Evolutionary conservation across 2,113 vertebrate species (phyloP), one percentile per base, ranked within the genome.

Genomic region (Macroglossus sobrinus): DNA sequence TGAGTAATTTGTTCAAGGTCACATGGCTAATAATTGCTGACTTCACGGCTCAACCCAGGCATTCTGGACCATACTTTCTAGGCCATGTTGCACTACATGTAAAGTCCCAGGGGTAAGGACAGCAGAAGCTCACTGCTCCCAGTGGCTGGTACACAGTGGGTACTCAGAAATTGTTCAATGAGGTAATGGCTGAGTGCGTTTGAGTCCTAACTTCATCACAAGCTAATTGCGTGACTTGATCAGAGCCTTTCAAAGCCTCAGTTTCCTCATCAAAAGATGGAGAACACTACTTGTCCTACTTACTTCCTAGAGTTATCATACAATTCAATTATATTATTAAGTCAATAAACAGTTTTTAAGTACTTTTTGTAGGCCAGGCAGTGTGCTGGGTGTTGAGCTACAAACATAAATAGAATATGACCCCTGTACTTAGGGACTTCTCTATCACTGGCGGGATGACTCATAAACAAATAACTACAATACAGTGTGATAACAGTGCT

Each of bases 61-160:
- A 24, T 21, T 50, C 63, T 47, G 26, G 79, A 11, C n/a, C 33
- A 2, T 0, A 8, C 14, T 19, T 22, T 35, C 33, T 19, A 28
- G 22, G 53, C 35, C 61, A 5, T 0, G 4, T 16, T 45, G n/a
- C 5, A 2, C 59, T 9, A 4, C 21, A 7, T 1, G 21, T 22
- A 15, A 9, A 21, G 22, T 55, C 19, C 24, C 1, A 33, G 66
- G 13, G n/a, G 43, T 45, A 28, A 64, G 43, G 53, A 33, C 18
- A 8, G 59, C 59, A 22, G 81, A n/a, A 85, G 13, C 15, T 47
- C 50, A 2, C 43, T 1, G 33, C 50, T n/a, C 26, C 35, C 59
- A 15, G 79, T 1, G 15, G 35, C 28, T 13, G 75, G 38, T 4
- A 10, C 22, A 28, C 16, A 12, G 47, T 10, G 21, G 66, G 33